Conservation (phyloP, 2,113 vertebrate genomes). For the Uropsilus gracilis region DNA sequence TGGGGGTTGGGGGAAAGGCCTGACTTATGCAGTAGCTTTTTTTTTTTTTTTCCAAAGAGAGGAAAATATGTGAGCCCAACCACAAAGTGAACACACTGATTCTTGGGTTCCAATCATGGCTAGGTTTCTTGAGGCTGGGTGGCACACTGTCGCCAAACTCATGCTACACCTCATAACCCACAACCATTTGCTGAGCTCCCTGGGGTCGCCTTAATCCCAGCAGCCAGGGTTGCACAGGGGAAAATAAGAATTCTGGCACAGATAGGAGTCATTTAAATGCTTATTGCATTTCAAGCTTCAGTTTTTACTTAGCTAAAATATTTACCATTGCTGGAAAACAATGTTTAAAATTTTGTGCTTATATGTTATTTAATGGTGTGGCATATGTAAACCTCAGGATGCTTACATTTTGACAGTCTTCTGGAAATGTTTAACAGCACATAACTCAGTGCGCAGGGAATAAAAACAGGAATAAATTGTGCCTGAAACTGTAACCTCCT, state of each 20-base stretch:
- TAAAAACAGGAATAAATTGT: conserved; percentile 70
- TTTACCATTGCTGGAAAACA: conserved; percentile 72
- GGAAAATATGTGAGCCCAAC: conserved; percentile 72
- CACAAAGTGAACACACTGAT: conserved; percentile 77
- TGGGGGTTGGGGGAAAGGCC: not conserved
- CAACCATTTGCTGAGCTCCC: conserved; percentile 70
- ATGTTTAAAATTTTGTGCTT: conserved; percentile 75
- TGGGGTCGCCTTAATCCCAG: conserved; percentile 66
- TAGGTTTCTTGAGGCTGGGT: conserved; percentile 79
- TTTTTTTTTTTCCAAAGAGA: conserved; percentile 39
- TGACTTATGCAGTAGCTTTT: conserved; percentile 50
- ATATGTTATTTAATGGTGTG: conserved; percentile 77
- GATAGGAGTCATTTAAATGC: conserved; percentile 69
- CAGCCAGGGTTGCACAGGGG: not conserved
- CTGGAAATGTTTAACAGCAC: conserved; percentile 77
- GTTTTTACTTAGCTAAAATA: conserved; percentile 70
- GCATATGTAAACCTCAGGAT: conserved; percentile 73
- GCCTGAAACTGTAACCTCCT: conserved; percentile 68
- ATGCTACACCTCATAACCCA: conserved; percentile 77
- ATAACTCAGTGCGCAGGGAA: conserved; percentile 61
- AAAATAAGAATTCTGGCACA: conserved; percentile 16
- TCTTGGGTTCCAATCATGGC: conserved; percentile 72
- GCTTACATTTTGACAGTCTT: conserved; percentile 78
- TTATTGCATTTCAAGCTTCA: conserved; percentile 75
- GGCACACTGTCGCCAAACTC: conserved; percentile 74